Base-by-base conservation (phyloP, 2,797 vertebrate species). In the Argya squamiceps region DNA sequence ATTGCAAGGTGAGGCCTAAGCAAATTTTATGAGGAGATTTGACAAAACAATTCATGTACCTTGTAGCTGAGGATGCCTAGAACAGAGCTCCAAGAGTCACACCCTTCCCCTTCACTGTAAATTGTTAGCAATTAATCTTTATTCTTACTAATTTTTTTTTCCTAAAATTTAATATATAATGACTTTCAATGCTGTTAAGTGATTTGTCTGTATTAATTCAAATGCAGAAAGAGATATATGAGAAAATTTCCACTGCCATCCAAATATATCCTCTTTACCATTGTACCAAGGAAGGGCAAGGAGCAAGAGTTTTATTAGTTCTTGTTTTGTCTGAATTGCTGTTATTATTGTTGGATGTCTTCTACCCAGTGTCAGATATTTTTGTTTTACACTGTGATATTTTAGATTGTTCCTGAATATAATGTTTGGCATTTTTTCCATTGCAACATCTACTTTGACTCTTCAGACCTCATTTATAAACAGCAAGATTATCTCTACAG, bases 1-100 rank as follows among this genome's bases (percentile, higher is more conserved):
- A 4, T 4, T 56, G 41, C 15, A 30, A 41, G 30, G 12, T 2
- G 3, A n/a, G 15, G n/a, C 0, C 0, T 43, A 32, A 49, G 41
- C 50, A 70, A 11, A 26, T 47, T 27, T 83, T 41, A 8, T 15
- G 20, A 8, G 4, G 41, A 67, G 20, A 17, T 37, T 34, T 2
- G 11, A 41, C 30, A 63, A 56, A 75, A 18, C 6, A 43, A 5
- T n/a, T 69, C 9, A 3, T 17, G 20, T n/a, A 7, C 8, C 36
- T 60, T 26, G 15, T 27, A 73, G 39, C 18, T 87, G 47, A 80
- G 26, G 22, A 55, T 12, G n/a, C 8, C 10, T 19, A 55, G 36
- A 60, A 27, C 10, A 82, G 44, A 56, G 14, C 32, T 77, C 23
- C 22, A 36, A 23, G 8, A 68, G 26, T 44, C 39, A 49, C 5